Base-by-base conservation (phyloP, 2,113 vertebrate genomes). In the Eclectus roratus region DNA sequence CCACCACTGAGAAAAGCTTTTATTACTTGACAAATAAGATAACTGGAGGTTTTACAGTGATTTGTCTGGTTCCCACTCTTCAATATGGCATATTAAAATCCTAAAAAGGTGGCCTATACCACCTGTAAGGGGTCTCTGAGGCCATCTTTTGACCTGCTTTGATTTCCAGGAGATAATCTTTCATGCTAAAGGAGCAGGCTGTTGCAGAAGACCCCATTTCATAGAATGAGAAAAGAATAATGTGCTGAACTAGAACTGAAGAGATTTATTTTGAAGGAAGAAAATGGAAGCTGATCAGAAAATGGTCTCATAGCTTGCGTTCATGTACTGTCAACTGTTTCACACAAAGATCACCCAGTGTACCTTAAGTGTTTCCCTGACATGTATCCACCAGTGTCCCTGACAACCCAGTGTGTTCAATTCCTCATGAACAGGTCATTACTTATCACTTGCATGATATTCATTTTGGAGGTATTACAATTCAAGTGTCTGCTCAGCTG, bases 381-480 rank as follows among this genome's bases (percentile, higher is more conserved):
- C 52, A 28, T 4, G 7, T 24, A 65, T 52, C 49, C 52, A 53
- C 63, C 44, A 25, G 31, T 10, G 18, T 21, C 47, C 31, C 60
- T 61, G 53, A 69, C 33, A 85, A 64, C 35, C 37, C 63, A 28
- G 13, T 6, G 7, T 53, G 66, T 61, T 73, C 39, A 69, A 18
- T 55, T 77, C 53, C 25, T 86, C 76, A 43, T 53, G 49, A 76
- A 53, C 24, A 76, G n/a, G 27, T 85, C 64, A 83, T 91, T 89
- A 70, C 33, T 31, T 41, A 76, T 8, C 49, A 52, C 13, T 69
- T 87, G 39, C 35, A 39, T 44, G 55, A 70, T 33, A 29, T 52
- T 91, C 84, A 78, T 87, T 96, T 66, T 31, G 76, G 55, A 70
- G 46, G 43, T 85, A 91, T 91, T 95, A 70, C 77, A 88, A 82